Base-by-base conservation (phyloP, 2,797 vertebrate species). In the Hipposideros larvatus region DNA sequence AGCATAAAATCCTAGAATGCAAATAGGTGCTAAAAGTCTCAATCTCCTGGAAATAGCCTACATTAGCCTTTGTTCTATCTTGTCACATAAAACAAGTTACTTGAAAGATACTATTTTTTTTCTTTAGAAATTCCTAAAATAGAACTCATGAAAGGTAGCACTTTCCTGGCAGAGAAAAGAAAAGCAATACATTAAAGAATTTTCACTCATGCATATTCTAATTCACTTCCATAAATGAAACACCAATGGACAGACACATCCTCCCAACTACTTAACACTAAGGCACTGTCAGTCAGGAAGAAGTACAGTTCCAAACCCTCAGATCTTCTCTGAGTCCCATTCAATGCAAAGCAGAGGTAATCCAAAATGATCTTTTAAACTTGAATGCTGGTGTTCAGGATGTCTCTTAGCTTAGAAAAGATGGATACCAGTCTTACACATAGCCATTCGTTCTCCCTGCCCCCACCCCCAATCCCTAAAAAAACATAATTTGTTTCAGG, bases 41-140 rank as follows among this genome's bases (percentile, higher is more conserved):
- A 63, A n/a, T 53, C 61, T 61, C 74, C 34, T 92, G 15, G 16
- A 96, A 26, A 19, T 57, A 65, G 11, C 61, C 46, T 65, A 22
- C n/a, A 63, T 77, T 66, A 75, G 68, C 51, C 93, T 78, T 51
- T 65, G 37, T 77, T 91, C 80, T 92, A 63, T 48, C 51, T 80
- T 74, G 77, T 68, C 48, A 63, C 57, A 55, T 87, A 79, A 65
- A 96, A 86, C 11, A 41, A 21, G 63, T 19, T 66, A 79, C 53
- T 65, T 89, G 82, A 97, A 94, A 94, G 86, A 71, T 83, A 57
- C 3, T 11, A 18, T 43, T 51, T 78, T 59, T 87, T 79, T 79
- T 84, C 82, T 82, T 95, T 65, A 96, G 65, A 94, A 89, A 89
- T 4, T 93, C 59, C 90, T 66, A 43, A 94, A 87, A 77, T 55